Conservation (phyloP, 2,113 vertebrate species). For the Heterotilapia buettikoferi region DNA sequence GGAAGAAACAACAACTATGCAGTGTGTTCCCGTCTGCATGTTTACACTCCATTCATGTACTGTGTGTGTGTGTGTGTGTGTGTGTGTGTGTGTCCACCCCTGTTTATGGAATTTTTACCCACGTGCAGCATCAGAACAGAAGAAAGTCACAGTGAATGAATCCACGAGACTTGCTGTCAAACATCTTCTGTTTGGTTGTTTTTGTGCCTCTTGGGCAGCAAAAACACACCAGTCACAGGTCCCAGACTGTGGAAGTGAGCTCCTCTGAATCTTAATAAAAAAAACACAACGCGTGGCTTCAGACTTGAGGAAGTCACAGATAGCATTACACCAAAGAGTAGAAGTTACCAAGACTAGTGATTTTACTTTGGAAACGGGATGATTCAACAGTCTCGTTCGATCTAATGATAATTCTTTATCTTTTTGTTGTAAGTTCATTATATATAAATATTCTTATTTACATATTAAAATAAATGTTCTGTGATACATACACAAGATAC, state of each 20-base stretch:
- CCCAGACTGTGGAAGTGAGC: background rate
- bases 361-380: background rate
- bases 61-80: background rate
- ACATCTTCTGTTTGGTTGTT: background rate
- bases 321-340: background rate
- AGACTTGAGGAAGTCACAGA: background rate
- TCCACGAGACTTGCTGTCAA: background rate
- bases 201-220: background rate
- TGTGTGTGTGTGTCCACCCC: background rate
- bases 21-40: too few species aligned
- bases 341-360: background rate
- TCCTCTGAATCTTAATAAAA: background rate
- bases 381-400: background rate
- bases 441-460: background rate
- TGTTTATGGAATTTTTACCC: background rate
- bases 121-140: background rate
- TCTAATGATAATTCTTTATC: background rate
- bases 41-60: too few species aligned
- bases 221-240: background rate
- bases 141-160: background rate
- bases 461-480: background rate
- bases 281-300: background rate
- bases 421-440: background rate
- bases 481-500: background rate
- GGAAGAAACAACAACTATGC: background rate